phyloP scores from a whole-genome alignment of 2,888 invertebrate species.

The Dendrolimus houi region DNA sequence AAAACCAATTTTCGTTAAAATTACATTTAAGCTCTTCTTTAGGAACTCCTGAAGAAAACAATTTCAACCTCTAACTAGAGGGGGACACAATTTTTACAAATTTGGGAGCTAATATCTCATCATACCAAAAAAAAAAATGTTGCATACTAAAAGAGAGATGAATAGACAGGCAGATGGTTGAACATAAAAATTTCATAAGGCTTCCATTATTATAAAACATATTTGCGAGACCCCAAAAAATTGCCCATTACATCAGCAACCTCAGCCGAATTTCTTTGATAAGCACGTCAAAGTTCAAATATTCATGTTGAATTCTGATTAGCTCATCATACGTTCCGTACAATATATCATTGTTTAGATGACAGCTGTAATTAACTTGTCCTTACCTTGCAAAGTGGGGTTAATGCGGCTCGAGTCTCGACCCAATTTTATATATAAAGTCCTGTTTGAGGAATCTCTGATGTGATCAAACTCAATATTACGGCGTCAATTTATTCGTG shows the following conservation, averaged over 20 bases:
- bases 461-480: not conserved
- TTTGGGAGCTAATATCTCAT: no score
- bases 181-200: no score
- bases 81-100: no score
- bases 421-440: slow-evolving; percentile 29
- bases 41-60: no score
- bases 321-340: slow-evolving; percentile 35
- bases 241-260: slow-evolving; percentile 28
- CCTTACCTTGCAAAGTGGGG: slow-evolving; percentile 44
- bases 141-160: no score
- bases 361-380: slow-evolving; percentile 56
- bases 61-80: no score
- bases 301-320: slow-evolving; percentile 60
- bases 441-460: not conserved
- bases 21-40: no score
- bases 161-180: no score
- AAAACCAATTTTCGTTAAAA: no score
- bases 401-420: slow-evolving; percentile 32
- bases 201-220: no score
- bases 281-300: slow-evolving; percentile 56
- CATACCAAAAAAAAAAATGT: no score
- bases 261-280: slow-evolving; percentile 35
- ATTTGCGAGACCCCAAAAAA: no score
- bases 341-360: slow-evolving; percentile 58
- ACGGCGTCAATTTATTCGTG: not conserved